Conservation (phyloP, 2,888 invertebrate genomes). For the Leptopilina drosophilae region DNA sequence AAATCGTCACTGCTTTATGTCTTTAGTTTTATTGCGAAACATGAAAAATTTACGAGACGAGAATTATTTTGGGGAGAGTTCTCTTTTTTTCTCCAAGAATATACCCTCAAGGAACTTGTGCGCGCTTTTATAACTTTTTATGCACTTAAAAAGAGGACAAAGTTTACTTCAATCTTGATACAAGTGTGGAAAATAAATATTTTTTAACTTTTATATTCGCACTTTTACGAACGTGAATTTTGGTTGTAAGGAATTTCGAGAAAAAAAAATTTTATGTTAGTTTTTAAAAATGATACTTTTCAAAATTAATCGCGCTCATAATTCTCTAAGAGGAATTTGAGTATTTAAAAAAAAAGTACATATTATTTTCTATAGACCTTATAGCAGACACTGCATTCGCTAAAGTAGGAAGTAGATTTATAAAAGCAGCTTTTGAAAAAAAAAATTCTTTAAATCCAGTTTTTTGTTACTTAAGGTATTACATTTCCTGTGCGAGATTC, state of each 20-base stretch:
- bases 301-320: too few species aligned
- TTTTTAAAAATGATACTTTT: too few species aligned
- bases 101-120: background rate
- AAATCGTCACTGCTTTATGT: slow-evolving; percentile 17
- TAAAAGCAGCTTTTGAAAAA: background rate
- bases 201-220: background rate
- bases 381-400: background rate
- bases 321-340: too few species aligned
- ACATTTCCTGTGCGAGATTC: background rate
- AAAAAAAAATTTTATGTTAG: too few species aligned
- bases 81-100: background rate
- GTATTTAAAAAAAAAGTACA: too few species aligned
- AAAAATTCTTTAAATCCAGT: slow-evolving; percentile 9
- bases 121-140: slow-evolving; percentile 6
- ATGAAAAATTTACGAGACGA: slow-evolving; percentile 23
- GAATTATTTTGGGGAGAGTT: slow-evolving; percentile 17
- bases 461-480: slow-evolving; percentile 21
- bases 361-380: background rate
- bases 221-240: too few species aligned
- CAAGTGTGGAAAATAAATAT: slow-evolving; percentile 3
- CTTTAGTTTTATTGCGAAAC: slow-evolving; percentile 25
- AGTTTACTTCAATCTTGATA: slow-evolving; percentile 8
- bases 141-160: background rate
- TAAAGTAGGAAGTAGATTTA: slow-evolving; percentile 8
- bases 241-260: too few species aligned